Evolutionary conservation across 2,888 invertebrate species (phyloP).

Genomic region (Ephialtes manifestator): DNA sequence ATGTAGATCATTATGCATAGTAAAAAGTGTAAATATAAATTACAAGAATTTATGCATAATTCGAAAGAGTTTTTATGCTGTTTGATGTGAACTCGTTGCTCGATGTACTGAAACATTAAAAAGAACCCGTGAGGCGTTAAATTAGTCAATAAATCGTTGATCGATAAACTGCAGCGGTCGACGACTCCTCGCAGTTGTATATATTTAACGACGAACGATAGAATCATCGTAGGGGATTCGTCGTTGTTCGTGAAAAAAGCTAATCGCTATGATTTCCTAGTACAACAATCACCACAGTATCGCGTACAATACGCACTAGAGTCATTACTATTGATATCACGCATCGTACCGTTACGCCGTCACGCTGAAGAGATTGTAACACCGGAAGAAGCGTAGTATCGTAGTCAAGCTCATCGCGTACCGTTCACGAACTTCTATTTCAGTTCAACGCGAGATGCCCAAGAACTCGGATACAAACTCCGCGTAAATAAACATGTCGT

Average conservation of each 20-base stretch:
- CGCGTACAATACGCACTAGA: slow-evolving; percentile 19
- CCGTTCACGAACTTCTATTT: slow-evolving; percentile 57
- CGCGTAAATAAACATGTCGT: neutral
- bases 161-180: neutral
- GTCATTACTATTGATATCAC: slow-evolving; percentile 70
- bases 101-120: slow-evolving; percentile 45
- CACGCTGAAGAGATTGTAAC: slow-evolving; percentile 80
- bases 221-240: slow-evolving; percentile 4
- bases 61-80: neutral
- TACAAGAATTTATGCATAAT: neutral
- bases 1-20: no score
- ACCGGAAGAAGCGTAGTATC: slow-evolving; percentile 73
- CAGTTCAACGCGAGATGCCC: slow-evolving; percentile 58
- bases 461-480: slow-evolving; percentile 39
- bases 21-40: neutral
- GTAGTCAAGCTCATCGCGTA: slow-evolving; percentile 65
- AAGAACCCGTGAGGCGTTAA: slow-evolving; percentile 42
- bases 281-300: slow-evolving; percentile 1
- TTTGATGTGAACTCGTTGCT: slow-evolving; percentile 48
- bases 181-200: neutral
- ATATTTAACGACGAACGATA: neutral
- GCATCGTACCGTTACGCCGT: slow-evolving; percentile 81
- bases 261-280: neutral
- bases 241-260: slow-evolving; percentile 23
- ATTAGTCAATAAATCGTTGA: slow-evolving; percentile 39